Percentiles rank a stretch among this genome's conserved stretches.
Conservation (phyloP, 1,140 invertebrate genomes). For the Uloborus diversus region DNA sequence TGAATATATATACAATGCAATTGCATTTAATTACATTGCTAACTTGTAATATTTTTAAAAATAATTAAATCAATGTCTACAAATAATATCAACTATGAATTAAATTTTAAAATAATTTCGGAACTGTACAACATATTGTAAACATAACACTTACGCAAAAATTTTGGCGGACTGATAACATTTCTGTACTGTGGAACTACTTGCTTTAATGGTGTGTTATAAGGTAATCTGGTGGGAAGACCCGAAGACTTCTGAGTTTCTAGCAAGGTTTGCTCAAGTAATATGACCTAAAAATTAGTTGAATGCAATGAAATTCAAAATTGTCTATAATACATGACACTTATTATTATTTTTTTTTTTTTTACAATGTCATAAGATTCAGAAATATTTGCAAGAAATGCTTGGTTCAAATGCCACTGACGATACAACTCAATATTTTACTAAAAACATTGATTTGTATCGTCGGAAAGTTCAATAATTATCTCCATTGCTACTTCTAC, state of each 20-base stretch:
- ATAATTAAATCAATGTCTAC: not conserved
- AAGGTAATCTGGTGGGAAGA: conserved; percentile 84
- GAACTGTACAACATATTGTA: too few relatives aligned
- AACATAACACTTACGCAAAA: conserved; percentile 32
- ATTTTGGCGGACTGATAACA: conserved; percentile 36
- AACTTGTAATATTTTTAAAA: not conserved
- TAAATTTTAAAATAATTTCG: too few relatives aligned
- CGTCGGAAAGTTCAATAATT: too few relatives aligned
- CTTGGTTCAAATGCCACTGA: too few relatives aligned
- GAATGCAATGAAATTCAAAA: not conserved
- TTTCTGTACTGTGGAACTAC: conserved; percentile 22
- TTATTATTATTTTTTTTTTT: too few relatives aligned
- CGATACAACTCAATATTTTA: too few relatives aligned
- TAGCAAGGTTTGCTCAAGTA: conserved; percentile 75
- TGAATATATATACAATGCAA: too few relatives aligned
- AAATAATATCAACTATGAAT: not conserved
- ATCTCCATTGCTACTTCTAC: too few relatives aligned
- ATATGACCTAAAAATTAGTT: conserved; percentile 69
- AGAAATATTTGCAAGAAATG: too few relatives aligned
- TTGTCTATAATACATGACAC: not conserved
- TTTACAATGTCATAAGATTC: too few relatives aligned
- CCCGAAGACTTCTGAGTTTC: conserved; percentile 88
- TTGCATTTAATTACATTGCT: not conserved
- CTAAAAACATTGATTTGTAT: too few relatives aligned
- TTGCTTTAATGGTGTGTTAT: conserved; percentile 61